Evolutionary conservation across 2,113 vertebrate genomes (phyloP).

Genomic region (Hepsetus odoe): DNA sequence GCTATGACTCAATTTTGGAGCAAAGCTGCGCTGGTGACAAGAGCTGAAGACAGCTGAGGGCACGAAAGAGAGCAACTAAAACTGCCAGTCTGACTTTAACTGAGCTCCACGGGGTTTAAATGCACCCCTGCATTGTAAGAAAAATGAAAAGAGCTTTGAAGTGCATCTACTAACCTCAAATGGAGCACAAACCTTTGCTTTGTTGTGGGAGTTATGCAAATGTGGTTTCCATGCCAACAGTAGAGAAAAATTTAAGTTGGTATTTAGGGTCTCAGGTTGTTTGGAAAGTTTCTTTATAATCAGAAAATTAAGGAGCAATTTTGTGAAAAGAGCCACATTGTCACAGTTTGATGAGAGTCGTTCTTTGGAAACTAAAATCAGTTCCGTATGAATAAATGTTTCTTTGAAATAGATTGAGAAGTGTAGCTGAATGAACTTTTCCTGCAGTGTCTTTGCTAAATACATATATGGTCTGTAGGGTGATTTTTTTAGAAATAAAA

Average conservation of each 20-base stretch:
- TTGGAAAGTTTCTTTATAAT: background rate
- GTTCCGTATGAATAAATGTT: too few relatives aligned
- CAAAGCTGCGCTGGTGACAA: slow-evolving; percentile 12
- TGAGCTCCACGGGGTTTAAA: background rate
- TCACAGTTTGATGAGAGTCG: too few relatives aligned
- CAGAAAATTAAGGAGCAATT: too few relatives aligned
- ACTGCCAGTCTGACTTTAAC: slow-evolving; percentile 3
- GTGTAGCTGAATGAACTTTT: too few relatives aligned
- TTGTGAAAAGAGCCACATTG: too few relatives aligned
- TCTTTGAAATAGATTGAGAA: too few relatives aligned
- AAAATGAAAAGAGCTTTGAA: background rate
- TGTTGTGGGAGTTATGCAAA: background rate
- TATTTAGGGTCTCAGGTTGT: background rate
- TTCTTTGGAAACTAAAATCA: too few relatives aligned
- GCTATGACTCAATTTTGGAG: slow-evolving; percentile 31
- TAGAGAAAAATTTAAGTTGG: background rate
- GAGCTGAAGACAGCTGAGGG: slow-evolving; percentile 18
- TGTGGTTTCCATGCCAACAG: background rate
- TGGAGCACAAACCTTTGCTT: background rate
- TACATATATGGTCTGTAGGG: too few relatives aligned
- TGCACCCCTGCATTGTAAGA: background rate
- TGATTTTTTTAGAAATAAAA: too few relatives aligned
- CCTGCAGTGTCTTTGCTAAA: too few relatives aligned
- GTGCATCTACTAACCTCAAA: background rate
- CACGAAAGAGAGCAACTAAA: background rate